These are phyloP conservation scores for Drosophila ercepeae DNA, from an alignment of 1,140 invertebrate genomes.

Conservation along the genomic window DNA sequence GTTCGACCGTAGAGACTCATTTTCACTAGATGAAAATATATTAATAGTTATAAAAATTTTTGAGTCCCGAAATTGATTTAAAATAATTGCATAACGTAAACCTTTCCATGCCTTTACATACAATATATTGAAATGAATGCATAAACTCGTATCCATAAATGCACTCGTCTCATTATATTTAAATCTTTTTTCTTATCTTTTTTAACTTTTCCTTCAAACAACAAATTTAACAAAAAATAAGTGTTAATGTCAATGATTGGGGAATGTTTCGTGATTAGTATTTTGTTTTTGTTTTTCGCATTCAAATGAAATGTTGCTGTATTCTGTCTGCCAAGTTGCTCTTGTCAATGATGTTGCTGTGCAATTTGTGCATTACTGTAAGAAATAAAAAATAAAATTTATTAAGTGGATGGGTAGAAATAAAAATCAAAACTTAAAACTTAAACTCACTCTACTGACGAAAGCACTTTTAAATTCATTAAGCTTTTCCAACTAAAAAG, in stretches of 20 bases:
- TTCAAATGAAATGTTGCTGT: conserved; percentile 58
- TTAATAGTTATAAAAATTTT: conserved; percentile 38
- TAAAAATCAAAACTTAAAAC: conserved; percentile 3
- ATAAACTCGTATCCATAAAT: neutral
- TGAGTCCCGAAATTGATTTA: conserved; percentile 78
- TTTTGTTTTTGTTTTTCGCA: no score
- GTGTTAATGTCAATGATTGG: no score
- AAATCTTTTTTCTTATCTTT: neutral
- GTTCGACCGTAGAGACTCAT: conserved; percentile 78
- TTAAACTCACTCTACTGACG: neutral
- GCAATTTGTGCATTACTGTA: conserved; percentile 66
- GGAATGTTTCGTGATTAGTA: conserved; percentile 27
- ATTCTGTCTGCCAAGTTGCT: conserved; percentile 60
- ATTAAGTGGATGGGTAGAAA: conserved; percentile 34
- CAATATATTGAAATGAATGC: conserved; percentile 12
- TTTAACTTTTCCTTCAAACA: conserved; percentile 27
- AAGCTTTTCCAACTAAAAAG: neutral
- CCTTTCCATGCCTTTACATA: conserved; percentile 16
- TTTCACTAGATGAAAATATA: conserved; percentile 49
- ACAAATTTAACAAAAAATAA: conserved; percentile 54
- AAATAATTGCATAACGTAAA: conserved; percentile 71
- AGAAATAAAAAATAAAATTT: conserved; percentile 38
- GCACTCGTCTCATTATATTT: conserved; percentile 12
- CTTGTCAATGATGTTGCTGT: conserved; percentile 46
- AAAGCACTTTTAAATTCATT: neutral